Evolutionary conservation across 2,797 vertebrate genomes (phyloP).

Genomic region (Silurus lanzhouensis): DNA sequence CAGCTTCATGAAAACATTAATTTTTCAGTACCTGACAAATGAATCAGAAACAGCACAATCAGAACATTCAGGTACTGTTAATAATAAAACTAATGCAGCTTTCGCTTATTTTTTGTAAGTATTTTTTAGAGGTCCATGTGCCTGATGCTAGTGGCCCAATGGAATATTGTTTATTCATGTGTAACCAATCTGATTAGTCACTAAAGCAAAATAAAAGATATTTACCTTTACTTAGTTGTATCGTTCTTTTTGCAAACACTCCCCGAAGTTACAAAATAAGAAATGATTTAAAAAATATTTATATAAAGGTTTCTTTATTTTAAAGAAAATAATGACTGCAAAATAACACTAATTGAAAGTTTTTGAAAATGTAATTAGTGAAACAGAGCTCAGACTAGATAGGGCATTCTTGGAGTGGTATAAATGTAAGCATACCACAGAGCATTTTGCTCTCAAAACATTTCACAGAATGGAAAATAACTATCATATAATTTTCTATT

Average conservation of each 20-base stretch:
- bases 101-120: background rate
- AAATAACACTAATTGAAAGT: background rate
- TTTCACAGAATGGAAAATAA: background rate
- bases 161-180: background rate
- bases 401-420: too few relatives aligned
- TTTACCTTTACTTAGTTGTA: background rate
- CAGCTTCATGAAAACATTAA: background rate
- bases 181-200: background rate
- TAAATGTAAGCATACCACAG: too few relatives aligned
- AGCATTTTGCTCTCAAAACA: background rate
- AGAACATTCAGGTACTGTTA: background rate
- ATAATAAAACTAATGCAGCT: background rate
- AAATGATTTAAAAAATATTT: background rate
- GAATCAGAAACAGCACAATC: slow-evolving; percentile 9
- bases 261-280: background rate
- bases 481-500: background rate
- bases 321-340: background rate
- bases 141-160: background rate
- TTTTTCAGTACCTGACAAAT: slow-evolving; percentile 23
- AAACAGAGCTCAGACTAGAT: background rate
- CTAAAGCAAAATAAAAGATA: background rate
- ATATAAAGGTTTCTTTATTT: background rate
- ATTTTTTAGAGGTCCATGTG: background rate
- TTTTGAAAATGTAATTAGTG: background rate
- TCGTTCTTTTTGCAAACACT: background rate